Evolutionary conservation across 1,140 invertebrate genomes (phyloP).

Genomic region (Zaprionus vittiger): DNA sequence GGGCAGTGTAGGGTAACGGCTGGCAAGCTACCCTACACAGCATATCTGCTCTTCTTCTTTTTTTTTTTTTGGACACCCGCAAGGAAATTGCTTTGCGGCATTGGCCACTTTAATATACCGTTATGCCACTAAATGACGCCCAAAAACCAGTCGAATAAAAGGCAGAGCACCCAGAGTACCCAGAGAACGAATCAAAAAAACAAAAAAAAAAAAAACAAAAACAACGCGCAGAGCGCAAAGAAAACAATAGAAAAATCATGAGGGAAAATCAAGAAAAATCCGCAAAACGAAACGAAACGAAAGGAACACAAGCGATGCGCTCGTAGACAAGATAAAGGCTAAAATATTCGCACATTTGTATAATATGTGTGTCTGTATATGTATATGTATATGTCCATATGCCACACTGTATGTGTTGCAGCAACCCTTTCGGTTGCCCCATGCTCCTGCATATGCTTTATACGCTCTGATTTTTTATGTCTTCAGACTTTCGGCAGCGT

Average conservation of each 20-base stretch:
- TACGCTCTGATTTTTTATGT: slow-evolving; percentile 27
- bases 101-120: slow-evolving; percentile 71
- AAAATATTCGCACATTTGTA: slow-evolving; percentile 57
- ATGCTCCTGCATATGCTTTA: slow-evolving; percentile 21
- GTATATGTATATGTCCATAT: slow-evolving; percentile 53
- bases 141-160: slow-evolving; percentile 20
- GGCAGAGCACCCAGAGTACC: not conserved
- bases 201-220: slow-evolving; percentile 9
- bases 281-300: not conserved
- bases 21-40: not conserved
- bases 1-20: not conserved
- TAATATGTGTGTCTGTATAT: slow-evolving; percentile 27
- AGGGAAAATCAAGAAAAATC: slow-evolving; percentile 10
- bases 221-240: not conserved
- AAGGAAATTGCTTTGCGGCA: slow-evolving; percentile 50
- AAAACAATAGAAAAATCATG: slow-evolving; percentile 37
- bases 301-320: not conserved
- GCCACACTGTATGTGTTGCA: slow-evolving; percentile 21
- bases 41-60: not conserved
- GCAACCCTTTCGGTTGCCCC: slow-evolving; percentile 5
- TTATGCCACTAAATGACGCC: slow-evolving; percentile 51
- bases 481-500: slow-evolving; percentile 42
- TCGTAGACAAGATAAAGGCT: slow-evolving; percentile 21
- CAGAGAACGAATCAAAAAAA: not conserved
- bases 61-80: slow-evolving; percentile 8